These are phyloP conservation scores for Rotaria macrura DNA, from an alignment of 2,888 invertebrate genomes.

Conservation along the genomic window DNA sequence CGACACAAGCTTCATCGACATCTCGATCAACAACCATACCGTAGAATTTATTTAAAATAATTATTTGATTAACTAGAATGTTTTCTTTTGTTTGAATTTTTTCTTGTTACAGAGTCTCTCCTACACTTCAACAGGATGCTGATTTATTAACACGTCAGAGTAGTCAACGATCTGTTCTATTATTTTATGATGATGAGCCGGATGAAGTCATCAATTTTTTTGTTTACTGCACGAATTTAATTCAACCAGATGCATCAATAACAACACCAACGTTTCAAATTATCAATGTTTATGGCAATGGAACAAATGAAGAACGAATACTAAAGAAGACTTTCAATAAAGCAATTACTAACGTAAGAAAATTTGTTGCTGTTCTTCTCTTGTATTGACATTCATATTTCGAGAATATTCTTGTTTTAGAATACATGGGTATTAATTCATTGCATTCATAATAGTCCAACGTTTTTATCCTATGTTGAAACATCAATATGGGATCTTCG, in stretches of 20 bases:
- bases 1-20: not conserved
- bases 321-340: not conserved
- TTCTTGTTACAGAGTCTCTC: not conserved
- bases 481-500: not conserved
- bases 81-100: too few species aligned
- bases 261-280: not conserved
- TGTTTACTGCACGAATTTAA: not conserved
- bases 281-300: not conserved
- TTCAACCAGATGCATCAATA: not conserved
- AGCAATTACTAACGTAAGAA: not conserved
- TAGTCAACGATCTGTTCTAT: slow-evolving; percentile 16
- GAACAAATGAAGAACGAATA: not conserved
- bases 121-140: not conserved
- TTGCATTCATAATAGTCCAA: not conserved
- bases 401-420: not conserved
- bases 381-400: not conserved
- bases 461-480: not conserved
- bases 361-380: too few species aligned
- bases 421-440: slow-evolving; percentile 9
- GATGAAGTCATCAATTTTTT: slow-evolving; percentile 8
- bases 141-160: not conserved
- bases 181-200: slow-evolving; percentile 17
- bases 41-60: not conserved
- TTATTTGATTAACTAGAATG: not conserved
- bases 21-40: not conserved